Evolutionary conservation across 2,113 vertebrate genomes (phyloP).

Genomic region (Capreolus pygargus): DNA sequence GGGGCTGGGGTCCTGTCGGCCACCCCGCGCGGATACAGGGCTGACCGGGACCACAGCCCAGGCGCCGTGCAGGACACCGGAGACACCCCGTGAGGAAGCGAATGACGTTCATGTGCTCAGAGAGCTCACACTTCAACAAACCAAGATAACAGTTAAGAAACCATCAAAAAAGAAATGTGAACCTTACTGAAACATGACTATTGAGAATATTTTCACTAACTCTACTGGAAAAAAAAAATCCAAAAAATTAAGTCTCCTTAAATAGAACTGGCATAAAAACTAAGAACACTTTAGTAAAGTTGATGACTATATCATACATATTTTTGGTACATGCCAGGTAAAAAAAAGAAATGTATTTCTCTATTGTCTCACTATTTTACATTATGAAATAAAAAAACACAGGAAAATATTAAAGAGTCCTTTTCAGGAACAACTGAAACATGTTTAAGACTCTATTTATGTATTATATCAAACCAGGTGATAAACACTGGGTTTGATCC

Average conservation of each 20-base stretch:
- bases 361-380: accelerated
- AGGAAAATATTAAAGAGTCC: background rate
- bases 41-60: background rate
- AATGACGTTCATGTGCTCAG: background rate
- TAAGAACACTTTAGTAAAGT: too few relatives aligned
- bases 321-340: too few relatives aligned
- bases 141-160: accelerated
- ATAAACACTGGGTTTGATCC: background rate
- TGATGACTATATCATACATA: accelerated
- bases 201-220: background rate
- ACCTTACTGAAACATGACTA: background rate
- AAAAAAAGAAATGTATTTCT: background rate
- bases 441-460: background rate
- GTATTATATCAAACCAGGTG: background rate
- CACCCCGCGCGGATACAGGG: background rate
- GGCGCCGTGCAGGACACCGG: accelerated
- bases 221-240: too few relatives aligned
- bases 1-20: background rate
- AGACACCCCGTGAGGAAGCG: accelerated
- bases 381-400: background rate
- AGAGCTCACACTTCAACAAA: too few relatives aligned
- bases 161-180: accelerated
- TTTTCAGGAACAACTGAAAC: background rate
- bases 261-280: too few relatives aligned
- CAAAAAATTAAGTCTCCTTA: background rate